A percentile compares a stretch with the other conserved stretches of the same genome.
phyloP scores from a whole-genome alignment of 2,888 invertebrate genomes.

The Latrodectus hesperus region DNA sequence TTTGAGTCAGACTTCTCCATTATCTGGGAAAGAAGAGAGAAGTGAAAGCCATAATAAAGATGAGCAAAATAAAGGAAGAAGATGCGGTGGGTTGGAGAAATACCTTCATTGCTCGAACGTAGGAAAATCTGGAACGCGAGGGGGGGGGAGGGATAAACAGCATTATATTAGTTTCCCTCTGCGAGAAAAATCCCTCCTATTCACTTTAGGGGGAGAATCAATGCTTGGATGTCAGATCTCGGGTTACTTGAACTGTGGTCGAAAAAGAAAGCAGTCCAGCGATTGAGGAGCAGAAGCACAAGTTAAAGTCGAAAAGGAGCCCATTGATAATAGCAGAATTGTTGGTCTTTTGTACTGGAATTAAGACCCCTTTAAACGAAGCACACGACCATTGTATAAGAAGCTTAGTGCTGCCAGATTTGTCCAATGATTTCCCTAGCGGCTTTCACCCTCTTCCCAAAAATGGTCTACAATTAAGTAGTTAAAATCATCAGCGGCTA shows the following conservation, averaged over 20 bases:
- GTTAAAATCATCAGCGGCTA: slow-evolving; percentile 63
- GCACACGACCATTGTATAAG: slow-evolving; percentile 66
- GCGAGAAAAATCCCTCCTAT: slow-evolving; percentile 49
- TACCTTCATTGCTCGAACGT: background rate
- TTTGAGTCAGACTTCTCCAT: background rate
- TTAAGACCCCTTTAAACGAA: slow-evolving; percentile 65
- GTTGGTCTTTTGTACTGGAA: slow-evolving; percentile 67
- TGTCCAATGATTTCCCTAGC: slow-evolving; percentile 68
- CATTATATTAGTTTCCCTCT: slow-evolving; percentile 57
- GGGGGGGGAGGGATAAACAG: slow-evolving; percentile 43
- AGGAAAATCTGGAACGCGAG: slow-evolving; percentile 3
- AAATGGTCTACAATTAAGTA: slow-evolving; percentile 66
- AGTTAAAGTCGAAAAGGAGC: slow-evolving; percentile 36
- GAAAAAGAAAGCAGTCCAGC: slow-evolving; percentile 5
- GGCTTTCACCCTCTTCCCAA: slow-evolving; percentile 25
- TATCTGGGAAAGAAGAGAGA: background rate
- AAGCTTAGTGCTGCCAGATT: slow-evolving; percentile 51
- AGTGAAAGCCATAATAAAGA: background rate
- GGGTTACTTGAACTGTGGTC: slow-evolving; percentile 54
- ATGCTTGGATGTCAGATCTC: slow-evolving; percentile 49
- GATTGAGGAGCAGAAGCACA: slow-evolving; percentile 16
- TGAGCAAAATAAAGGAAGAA: background rate
- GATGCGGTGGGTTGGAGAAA: slow-evolving; percentile 4
- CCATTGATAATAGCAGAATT: slow-evolving; percentile 55
- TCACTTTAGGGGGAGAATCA: slow-evolving; percentile 33